phyloP scores from a whole-genome alignment of 2,797 vertebrate species.

The Hemibagrus guttatus region DNA sequence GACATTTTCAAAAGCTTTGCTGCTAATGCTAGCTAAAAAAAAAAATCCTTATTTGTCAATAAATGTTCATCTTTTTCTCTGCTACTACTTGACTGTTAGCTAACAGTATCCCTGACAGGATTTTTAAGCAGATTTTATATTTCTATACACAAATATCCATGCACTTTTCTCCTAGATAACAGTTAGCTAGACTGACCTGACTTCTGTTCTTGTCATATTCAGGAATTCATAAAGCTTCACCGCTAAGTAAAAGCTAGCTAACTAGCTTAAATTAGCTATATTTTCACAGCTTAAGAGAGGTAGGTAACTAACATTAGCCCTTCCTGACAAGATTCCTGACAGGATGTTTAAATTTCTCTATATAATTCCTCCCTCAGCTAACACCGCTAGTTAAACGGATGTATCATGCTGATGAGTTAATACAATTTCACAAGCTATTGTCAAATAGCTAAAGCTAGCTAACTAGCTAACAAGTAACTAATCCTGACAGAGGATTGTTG shows the following conservation, averaged over 20 bases:
- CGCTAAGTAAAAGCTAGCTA: not conserved
- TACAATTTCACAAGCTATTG: not conserved
- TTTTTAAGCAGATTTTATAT: too few relatives aligned
- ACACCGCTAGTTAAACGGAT: not conserved
- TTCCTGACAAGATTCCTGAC: not conserved
- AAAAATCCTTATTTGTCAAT: too few relatives aligned
- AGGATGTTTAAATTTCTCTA: not conserved
- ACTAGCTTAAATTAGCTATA: not conserved
- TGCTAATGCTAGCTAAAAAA: too few relatives aligned
- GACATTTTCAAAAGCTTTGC: too few relatives aligned
- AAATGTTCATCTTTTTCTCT: too few relatives aligned
- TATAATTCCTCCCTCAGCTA: not conserved
- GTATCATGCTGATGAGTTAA: not conserved
- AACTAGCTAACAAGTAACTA: not conserved
- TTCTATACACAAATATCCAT: too few relatives aligned
- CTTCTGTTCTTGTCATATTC: not conserved
- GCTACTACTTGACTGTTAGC: too few relatives aligned
- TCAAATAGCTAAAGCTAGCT: not conserved
- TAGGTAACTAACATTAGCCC: not conserved
- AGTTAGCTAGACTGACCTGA: too few relatives aligned
- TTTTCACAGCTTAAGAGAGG: not conserved
- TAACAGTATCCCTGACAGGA: too few relatives aligned
- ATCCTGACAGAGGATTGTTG: not conserved
- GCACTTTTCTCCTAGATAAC: too few relatives aligned
- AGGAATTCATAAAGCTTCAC: not conserved